Conservation (phyloP, 2,797 vertebrate species). For the Phyllotis vaccarum region DNA sequence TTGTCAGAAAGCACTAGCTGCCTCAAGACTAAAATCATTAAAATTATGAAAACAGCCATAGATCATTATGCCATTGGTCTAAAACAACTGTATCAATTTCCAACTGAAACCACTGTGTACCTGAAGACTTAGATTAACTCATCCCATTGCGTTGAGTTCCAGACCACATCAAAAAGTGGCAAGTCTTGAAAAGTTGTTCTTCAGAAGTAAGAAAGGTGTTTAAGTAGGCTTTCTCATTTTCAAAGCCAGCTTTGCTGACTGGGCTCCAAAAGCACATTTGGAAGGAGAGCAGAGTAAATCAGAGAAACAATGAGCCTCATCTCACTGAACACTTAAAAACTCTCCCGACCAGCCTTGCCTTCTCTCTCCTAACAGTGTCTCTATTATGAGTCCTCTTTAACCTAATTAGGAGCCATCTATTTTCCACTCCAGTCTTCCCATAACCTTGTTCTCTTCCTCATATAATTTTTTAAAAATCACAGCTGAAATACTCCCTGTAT, state of each 20-base stretch:
- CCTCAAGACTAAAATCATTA: slow-evolving; percentile 70
- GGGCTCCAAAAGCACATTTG: slow-evolving; percentile 82
- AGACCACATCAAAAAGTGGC: slow-evolving; percentile 50
- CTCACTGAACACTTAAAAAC: slow-evolving; percentile 87
- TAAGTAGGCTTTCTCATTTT: slow-evolving; percentile 84
- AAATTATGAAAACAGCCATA: slow-evolving; percentile 56
- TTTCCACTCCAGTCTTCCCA: slow-evolving; percentile 72
- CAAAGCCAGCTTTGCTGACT: slow-evolving; percentile 81
- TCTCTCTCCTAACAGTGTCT: slow-evolving; percentile 66
- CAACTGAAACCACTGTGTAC: slow-evolving; percentile 43
- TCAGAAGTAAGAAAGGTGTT: slow-evolving; percentile 80
- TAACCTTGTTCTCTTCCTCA: slow-evolving; percentile 68
- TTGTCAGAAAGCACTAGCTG: slow-evolving; percentile 39
- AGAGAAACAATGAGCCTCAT: slow-evolving; percentile 86
- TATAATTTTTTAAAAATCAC: slow-evolving; percentile 77
- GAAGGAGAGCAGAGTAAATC: slow-evolving; percentile 83
- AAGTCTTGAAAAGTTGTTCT: slow-evolving; percentile 71
- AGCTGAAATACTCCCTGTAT: slow-evolving; percentile 63
- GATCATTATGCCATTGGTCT: slow-evolving; percentile 57
- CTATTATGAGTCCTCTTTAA: slow-evolving; percentile 81
- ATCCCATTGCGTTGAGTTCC: slow-evolving; percentile 59
- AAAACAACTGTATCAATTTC: slow-evolving; percentile 69
- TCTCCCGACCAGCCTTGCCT: slow-evolving; percentile 72
- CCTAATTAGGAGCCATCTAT: slow-evolving; percentile 82
- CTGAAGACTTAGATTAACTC: slow-evolving; percentile 64